These are phyloP conservation scores for Epinotia bilunana DNA, from an alignment of 2,888 invertebrate species.

Conservation along the genomic window DNA sequence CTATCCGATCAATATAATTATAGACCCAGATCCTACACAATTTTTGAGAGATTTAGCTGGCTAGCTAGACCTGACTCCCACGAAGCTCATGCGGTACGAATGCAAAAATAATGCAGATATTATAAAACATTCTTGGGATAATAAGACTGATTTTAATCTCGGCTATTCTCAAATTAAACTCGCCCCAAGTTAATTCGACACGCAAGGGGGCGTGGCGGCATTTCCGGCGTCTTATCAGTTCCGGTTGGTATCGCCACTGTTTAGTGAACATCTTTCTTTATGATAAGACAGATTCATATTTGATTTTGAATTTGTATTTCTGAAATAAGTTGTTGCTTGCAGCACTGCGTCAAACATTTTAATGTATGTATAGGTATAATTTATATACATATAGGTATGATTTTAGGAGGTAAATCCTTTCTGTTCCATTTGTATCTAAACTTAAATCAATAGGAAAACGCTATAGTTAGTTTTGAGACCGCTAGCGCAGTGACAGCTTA, in stretches of 20 bases:
- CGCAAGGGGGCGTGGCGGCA: slow-evolving; percentile 54
- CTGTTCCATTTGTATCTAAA: not conserved
- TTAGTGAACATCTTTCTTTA: slow-evolving; percentile 55
- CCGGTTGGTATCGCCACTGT: slow-evolving; percentile 57
- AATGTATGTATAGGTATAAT: not conserved
- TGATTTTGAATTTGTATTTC: not conserved
- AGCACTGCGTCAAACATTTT: not conserved
- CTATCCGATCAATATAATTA: too few species aligned
- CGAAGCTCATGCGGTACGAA: not conserved
- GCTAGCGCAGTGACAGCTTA: too few species aligned
- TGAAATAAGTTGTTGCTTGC: not conserved
- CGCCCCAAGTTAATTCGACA: slow-evolving; percentile 51
- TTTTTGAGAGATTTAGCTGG: too few species aligned
- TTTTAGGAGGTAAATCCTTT: too few species aligned
- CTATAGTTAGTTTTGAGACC: too few species aligned
- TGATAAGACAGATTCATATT: slow-evolving; percentile 49
- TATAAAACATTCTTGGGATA: slow-evolving; percentile 34
- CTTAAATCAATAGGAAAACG: too few species aligned
- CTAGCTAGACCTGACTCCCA: too few species aligned
- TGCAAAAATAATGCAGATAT: slow-evolving; percentile 19
- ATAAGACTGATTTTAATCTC: slow-evolving; percentile 56
- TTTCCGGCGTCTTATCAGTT: slow-evolving; percentile 62
- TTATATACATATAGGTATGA: too few species aligned
- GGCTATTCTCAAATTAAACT: slow-evolving; percentile 62
- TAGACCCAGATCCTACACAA: too few species aligned